Percentiles rank a stretch among this genome's conserved stretches.
These are phyloP conservation scores for Ia io DNA, from an alignment of 2,113 vertebrate species.

Conservation along the genomic window DNA sequence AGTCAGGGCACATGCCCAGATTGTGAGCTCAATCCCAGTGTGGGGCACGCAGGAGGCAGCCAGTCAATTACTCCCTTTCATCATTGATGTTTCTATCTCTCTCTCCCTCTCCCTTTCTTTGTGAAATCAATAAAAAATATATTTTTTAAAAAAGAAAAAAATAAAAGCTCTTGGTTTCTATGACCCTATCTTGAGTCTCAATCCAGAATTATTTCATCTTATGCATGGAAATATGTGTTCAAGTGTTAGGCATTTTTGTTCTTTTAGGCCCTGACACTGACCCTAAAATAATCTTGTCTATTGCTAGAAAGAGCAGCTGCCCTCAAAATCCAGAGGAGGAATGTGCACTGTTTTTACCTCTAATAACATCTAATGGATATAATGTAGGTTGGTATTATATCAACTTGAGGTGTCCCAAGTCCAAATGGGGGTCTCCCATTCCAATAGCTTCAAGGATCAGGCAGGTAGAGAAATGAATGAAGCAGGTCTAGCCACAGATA, in stretches of 20 bases:
- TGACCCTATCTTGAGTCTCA: neutral
- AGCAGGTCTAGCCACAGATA: accelerated
- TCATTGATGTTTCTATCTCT: too few relatives aligned
- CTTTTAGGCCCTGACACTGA: neutral
- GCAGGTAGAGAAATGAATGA: neutral
- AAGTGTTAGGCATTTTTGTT: neutral
- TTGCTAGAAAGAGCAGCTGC: neutral
- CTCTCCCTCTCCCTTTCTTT: too few relatives aligned
- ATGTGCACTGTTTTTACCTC: neutral
- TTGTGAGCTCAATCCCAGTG: too few relatives aligned
- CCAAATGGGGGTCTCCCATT: neutral
- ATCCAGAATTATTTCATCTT: neutral
- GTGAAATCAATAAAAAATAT: too few relatives aligned
- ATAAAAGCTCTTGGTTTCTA: neutral
- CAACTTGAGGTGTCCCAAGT: neutral
- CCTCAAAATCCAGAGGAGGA: neutral
- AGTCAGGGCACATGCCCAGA: too few relatives aligned
- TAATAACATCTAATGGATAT: neutral
- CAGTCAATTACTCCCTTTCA: too few relatives aligned
- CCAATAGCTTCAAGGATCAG: neutral
- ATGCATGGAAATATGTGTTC: too few relatives aligned
- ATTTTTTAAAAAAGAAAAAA: too few relatives aligned
- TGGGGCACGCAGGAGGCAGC: too few relatives aligned
- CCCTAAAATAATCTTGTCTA: neutral
- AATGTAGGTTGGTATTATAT: neutral